Evolutionary conservation across 2,113 vertebrate genomes (phyloP).

Genomic region (Chrysochloris asiatica): DNA sequence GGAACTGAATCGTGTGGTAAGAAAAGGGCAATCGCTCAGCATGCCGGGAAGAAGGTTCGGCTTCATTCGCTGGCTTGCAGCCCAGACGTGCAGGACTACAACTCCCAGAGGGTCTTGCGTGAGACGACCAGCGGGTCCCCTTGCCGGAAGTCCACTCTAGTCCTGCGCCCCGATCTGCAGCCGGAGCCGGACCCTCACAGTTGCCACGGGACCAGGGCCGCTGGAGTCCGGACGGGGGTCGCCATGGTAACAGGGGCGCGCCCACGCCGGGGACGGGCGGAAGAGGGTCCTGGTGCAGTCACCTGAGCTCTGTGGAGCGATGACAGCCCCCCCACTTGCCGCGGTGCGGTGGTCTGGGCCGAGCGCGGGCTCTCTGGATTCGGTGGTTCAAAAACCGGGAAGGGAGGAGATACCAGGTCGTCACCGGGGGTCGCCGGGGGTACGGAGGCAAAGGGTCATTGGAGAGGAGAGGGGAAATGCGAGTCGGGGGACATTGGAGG

Average conservation of each 20-base stretch:
- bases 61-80: fast-evolving
- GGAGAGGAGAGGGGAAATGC: not conserved
- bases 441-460: not conserved
- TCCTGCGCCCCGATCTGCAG: constrained; percentile 18
- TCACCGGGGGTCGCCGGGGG: not conserved
- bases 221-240: constrained; percentile 67
- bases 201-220: constrained; percentile 52
- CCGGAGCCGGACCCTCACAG: constrained; percentile 54
- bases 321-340: not conserved
- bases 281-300: constrained; percentile 31
- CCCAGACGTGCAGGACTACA: constrained; percentile 51
- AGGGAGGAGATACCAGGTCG: not conserved
- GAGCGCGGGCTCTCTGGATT: constrained; percentile 27
- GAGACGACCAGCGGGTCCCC: not conserved
- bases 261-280: not conserved
- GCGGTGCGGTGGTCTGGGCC: constrained; percentile 42
- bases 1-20: not conserved
- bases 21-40: not conserved
- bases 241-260: constrained; percentile 76
- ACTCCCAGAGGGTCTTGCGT: constrained; percentile 67
- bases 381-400: not conserved
- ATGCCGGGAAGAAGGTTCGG: not conserved
- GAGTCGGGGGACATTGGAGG: too few species aligned
- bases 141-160: constrained; percentile 66
- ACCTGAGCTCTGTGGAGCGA: not conserved